Percentiles rank a stretch among this genome's conserved stretches.
Evolutionary conservation across 1,140 invertebrate genomes (phyloP).

Genomic region (Rhopalosiphum padi): DNA sequence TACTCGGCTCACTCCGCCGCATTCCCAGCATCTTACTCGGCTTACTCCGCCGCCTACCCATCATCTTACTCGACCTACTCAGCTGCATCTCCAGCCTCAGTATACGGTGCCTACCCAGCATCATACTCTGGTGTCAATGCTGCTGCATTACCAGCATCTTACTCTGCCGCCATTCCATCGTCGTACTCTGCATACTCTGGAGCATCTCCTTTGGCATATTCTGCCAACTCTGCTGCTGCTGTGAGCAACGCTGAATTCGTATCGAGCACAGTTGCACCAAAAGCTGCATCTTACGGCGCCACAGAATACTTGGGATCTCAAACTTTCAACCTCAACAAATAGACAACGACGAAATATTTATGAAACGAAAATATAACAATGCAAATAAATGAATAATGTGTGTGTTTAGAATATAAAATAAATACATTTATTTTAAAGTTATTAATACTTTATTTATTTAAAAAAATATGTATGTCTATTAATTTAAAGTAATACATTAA

Average conservation of each 20-base stretch:
- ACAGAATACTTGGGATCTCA: constrained; percentile 19
- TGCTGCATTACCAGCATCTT: background rate
- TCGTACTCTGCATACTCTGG: constrained; percentile 23
- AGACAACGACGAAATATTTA: background rate
- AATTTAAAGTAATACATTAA: background rate
- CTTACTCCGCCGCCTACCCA: background rate
- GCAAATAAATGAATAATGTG: background rate
- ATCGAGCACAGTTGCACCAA: background rate
- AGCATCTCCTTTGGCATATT: background rate
- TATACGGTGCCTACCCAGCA: background rate
- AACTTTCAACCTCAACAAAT: constrained; percentile 8
- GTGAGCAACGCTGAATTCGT: background rate
- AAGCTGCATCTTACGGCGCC: background rate
- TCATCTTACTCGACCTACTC: background rate
- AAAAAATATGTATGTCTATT: background rate
- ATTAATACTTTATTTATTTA: background rate
- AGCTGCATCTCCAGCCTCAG: background rate
- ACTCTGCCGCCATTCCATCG: background rate
- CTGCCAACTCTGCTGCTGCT: background rate
- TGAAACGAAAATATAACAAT: background rate
- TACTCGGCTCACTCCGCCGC: background rate
- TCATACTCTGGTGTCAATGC: background rate
- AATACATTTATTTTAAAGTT: background rate
- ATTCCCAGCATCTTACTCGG: background rate
- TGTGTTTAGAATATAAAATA: constrained; percentile 11